Evolutionary conservation across 2,797 vertebrate species (phyloP).

Genomic region (Rhinogobio ventralis): DNA sequence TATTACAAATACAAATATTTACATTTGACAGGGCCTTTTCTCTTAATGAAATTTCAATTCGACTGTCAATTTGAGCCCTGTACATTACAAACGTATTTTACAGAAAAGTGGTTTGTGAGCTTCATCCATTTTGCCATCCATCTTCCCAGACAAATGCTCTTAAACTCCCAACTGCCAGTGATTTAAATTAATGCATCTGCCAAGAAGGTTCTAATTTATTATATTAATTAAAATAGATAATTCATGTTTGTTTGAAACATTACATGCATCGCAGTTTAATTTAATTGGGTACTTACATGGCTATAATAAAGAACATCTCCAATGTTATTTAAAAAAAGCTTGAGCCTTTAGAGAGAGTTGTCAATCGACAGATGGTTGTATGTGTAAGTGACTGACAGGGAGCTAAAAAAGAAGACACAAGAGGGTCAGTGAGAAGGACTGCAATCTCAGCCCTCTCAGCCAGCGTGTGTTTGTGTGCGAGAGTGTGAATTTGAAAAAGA

Average conservation of each 20-base stretch:
- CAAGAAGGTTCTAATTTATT: not conserved
- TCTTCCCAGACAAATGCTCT: not conserved
- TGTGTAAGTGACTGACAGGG: constrained; percentile 18
- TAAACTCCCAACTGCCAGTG: not conserved
- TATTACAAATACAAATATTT: not conserved
- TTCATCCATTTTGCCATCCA: constrained; percentile 4
- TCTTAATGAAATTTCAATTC: not conserved
- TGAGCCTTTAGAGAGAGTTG: constrained; percentile 4
- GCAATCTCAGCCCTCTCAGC: constrained; percentile 4
- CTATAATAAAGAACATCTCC: not conserved
- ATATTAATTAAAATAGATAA: not conserved
- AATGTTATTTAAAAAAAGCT: constrained; percentile 1
- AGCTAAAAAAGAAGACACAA: constrained; percentile 28
- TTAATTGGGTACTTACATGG: not conserved
- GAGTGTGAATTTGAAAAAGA: constrained; percentile 3
- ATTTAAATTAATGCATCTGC: not conserved
- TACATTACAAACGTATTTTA: not conserved
- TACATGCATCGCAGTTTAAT: constrained; percentile 2
- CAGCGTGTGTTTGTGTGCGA: constrained; percentile 3
- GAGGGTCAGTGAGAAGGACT: constrained; percentile 17
- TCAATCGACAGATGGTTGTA: constrained; percentile 2
- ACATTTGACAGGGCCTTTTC: not conserved
- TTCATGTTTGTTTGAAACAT: not conserved
- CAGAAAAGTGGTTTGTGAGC: not conserved
- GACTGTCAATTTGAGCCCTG: not conserved